Conservation (phyloP, 2,797 vertebrate species). For the Typhlichthys eigenmanni region DNA sequence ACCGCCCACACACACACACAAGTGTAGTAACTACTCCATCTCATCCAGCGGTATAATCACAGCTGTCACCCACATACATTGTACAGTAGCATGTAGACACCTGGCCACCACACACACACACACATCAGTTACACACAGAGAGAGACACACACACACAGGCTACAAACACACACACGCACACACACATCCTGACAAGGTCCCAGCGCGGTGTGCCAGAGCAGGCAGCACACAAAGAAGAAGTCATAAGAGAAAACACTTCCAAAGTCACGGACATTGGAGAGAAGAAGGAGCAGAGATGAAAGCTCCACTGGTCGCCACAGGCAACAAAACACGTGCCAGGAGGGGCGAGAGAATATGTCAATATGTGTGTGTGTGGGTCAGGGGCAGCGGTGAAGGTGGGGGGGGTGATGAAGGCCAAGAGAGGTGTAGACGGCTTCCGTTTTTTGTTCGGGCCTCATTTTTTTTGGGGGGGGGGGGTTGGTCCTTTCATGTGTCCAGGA, state of each 20-base stretch:
- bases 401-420: conserved; percentile 61
- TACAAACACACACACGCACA: conserved; percentile 12
- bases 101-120: no score
- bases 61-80: no score
- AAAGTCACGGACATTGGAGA: conserved; percentile 63
- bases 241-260: conserved; percentile 60
- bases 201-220: conserved; percentile 48
- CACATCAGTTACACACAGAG: conserved; percentile 25
- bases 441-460: conserved; percentile 60
- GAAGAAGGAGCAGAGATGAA: conserved; percentile 61
- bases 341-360: conserved; percentile 62
- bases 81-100: no score
- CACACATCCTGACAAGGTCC: conserved; percentile 37
- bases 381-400: conserved; percentile 15
- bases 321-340: conserved; percentile 56
- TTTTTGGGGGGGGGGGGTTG: conserved; percentile 58
- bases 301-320: conserved; percentile 52
- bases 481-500: conserved; percentile 81
- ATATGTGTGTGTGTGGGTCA: conserved; percentile 38
- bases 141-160: conserved; percentile 15
- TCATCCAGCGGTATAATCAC: no score
- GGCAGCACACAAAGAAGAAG: conserved; percentile 46
- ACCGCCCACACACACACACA: background rate
- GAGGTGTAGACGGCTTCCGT: conserved; percentile 64
- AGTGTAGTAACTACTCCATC: no score